Evolutionary conservation across 2,797 vertebrate genomes (phyloP).

Genomic region (Heliangelus exortis): DNA sequence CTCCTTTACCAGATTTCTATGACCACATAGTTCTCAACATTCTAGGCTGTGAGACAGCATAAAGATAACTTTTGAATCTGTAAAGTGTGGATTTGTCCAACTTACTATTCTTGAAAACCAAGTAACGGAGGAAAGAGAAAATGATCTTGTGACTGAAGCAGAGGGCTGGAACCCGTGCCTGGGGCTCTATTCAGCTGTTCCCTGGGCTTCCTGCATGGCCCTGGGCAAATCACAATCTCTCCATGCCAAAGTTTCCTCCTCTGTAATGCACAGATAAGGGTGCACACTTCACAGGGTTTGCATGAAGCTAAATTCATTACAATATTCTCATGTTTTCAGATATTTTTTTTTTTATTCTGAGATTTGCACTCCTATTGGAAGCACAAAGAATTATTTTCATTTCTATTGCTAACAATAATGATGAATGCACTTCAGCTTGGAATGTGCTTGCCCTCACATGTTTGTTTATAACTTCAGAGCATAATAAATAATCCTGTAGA

Average conservation of each 20-base stretch:
- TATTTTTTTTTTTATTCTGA: neutral
- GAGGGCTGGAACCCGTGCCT: neutral
- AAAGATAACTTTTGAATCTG: neutral
- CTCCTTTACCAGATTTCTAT: neutral
- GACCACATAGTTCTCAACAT: neutral
- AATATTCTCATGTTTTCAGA: neutral
- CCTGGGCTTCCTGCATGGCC: neutral
- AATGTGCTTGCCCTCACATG: slow-evolving; percentile 22
- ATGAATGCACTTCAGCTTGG: slow-evolving; percentile 19
- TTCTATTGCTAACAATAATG: neutral
- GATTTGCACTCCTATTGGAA: neutral
- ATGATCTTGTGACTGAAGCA: slow-evolving; percentile 4
- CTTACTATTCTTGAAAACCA: slow-evolving; percentile 5
- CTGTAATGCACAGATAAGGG: slow-evolving; percentile 50
- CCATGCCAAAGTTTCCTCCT: slow-evolving; percentile 19
- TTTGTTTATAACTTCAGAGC: slow-evolving; percentile 44
- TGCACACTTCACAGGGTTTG: slow-evolving; percentile 2
- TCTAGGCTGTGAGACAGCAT: neutral
- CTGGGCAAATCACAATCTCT: neutral
- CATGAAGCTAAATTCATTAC: neutral
- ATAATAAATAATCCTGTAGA: slow-evolving; percentile 58
- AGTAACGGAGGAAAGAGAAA: neutral
- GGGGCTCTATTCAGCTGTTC: neutral
- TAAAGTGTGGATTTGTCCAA: neutral
- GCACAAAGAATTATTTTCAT: slow-evolving; percentile 27